Conservation (phyloP, 2,888 invertebrate species). For the Anticlea derivata region DNA sequence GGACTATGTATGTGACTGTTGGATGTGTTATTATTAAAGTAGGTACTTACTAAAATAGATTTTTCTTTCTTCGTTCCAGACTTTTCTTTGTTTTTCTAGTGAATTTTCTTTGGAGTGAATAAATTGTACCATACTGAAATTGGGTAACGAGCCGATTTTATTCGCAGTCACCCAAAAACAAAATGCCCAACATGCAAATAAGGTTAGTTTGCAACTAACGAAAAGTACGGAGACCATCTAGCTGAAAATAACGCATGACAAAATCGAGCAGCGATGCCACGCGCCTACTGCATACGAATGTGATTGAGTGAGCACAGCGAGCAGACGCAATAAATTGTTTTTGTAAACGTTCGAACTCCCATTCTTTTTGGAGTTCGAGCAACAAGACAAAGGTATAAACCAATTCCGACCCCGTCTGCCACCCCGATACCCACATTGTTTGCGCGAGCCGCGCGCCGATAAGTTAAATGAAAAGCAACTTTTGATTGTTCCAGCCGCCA, state of each 20-base stretch:
- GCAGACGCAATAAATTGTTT: slow-evolving; percentile 22
- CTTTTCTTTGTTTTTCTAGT: not conserved
- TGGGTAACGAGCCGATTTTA: not conserved
- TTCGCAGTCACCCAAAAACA: not conserved
- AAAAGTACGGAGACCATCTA: slow-evolving; percentile 11
- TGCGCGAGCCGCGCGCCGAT: slow-evolving; percentile 49
- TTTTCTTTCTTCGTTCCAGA: not conserved
- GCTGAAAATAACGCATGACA: slow-evolving; percentile 22
- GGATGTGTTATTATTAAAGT: no score
- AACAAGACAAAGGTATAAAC: slow-evolving; percentile 65
- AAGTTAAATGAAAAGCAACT: slow-evolving; percentile 72
- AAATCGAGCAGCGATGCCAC: slow-evolving; percentile 19
- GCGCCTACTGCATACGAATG: slow-evolving; percentile 26
- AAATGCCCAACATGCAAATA: slow-evolving; percentile 15
- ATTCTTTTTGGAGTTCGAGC: slow-evolving; percentile 27
- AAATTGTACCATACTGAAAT: not conserved
- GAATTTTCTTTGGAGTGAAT: not conserved
- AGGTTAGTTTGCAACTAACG: slow-evolving; percentile 11
- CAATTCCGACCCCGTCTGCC: slow-evolving; percentile 52
- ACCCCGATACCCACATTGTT: slow-evolving; percentile 58
- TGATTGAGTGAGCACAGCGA: slow-evolving; percentile 21
- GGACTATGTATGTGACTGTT: no score
- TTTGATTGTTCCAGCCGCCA: slow-evolving; percentile 58
- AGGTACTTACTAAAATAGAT: no score
- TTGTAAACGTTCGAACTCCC: slow-evolving; percentile 25